Base-by-base conservation (phyloP, 64 coral and sea anemone species). In the Dendrophyllia cribrosa region DNA sequence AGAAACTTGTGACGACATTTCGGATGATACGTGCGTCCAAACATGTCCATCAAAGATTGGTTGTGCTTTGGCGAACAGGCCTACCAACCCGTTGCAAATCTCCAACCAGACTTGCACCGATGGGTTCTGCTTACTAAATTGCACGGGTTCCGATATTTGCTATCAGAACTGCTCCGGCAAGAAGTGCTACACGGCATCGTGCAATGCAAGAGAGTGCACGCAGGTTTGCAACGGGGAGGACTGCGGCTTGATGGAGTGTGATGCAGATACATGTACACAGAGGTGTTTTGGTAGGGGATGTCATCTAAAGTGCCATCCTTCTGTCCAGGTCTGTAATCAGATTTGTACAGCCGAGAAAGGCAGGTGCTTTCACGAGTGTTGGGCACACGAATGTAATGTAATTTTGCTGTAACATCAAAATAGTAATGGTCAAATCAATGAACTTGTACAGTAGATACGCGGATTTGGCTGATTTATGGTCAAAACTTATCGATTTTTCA, bases 181-280 rank as follows among this genome's bases (percentile, higher is more conserved):
- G 14, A 80, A 88, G 26, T 97, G 95, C 92, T 55, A 85, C 59
- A 74, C 51, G 7, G 89, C 90, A 73, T 85, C 87, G 9, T 97
- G 95, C 48, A 94, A 93, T 50, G 78, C 91, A 4, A 87, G 85
- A 21, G 79, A 88, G 55, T 97, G 95, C 26, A 51, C 44, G 58
- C 95, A 97, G 47, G 79, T 93, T 43, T 97, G 92, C 75, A 68
- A 26, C 4, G 92, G 95, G 1, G 90, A 93, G 34, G 78, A 87
- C n/a, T 97, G 95, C 70, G 76, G 89, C 44, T 62, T 88, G 69
- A 91, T 97, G 88, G 95, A 92, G 51, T 97, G 95, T 72, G 86
- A 88, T 63, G 91, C 95, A 52, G 85, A 94, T 17, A 94, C 90
- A 22, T 97, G 95, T 59, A 88, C 64, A 1, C 95, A 97, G 46